Base-by-base conservation (phyloP, 2,113 vertebrate species). In the Cettia cetti region DNA sequence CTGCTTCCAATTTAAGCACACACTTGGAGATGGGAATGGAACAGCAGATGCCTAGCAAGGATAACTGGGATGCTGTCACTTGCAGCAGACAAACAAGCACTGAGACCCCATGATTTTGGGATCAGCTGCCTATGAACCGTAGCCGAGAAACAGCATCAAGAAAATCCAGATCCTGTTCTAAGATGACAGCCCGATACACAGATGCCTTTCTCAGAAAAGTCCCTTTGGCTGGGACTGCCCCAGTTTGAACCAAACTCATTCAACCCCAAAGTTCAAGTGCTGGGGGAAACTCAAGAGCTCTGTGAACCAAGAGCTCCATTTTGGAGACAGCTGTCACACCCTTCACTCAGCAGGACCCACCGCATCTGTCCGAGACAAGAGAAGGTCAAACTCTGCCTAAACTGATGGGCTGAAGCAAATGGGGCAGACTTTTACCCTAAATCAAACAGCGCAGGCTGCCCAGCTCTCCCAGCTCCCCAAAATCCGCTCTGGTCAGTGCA, bases 171-270 rank as follows among this genome's bases (percentile, higher is more conserved):
- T 7, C 31, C 60, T 68, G 42, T 44, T 60, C 60, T 10, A 63
- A 50, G 60, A 13, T 5, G n/a, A 63, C 40, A 75, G 42, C 33
- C 10, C 4, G 2, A 4, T 3, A 26, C 11, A 49, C 22, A 33
- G 37, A 16, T 9, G 11, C 8, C 42, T 6, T n/a, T 16, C 40
- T 39, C 60, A 52, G 22, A 56, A 72, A 1, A 84, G 37, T 5
- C n/a, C 61, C 53, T 66, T 57, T 0, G 0, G 26, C 35, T 72
- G 27, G 6, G n/a, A 68, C 39, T 1, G 1, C 7, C 45, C 37
- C 3, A 1, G 0, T 31, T 16, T 23, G 63, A 92, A 79, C 13
- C 27, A 49, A 65, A 45, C 4, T 37, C 27, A 79, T 26, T 59
- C 10, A 33, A 70, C 80, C 30, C 20, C 42, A 12, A 53, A 59